Conservation (phyloP, 1,140 invertebrate genomes). For the Homalodisca vitripennis region DNA sequence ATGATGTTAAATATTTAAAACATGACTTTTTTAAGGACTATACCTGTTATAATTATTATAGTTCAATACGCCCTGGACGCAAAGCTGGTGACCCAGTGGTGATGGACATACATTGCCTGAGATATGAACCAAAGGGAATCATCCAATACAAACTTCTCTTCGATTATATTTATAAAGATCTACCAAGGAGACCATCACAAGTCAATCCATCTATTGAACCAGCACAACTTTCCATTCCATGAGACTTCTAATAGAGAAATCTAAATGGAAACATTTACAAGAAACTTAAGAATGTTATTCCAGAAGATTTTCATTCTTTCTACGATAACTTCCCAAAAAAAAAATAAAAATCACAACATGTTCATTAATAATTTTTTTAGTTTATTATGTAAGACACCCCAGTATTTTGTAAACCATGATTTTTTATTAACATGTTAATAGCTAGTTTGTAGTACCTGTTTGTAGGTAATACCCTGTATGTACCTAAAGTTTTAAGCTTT, state of each 20-base stretch:
- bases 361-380: too few species aligned
- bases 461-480: too few species aligned
- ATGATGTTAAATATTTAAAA: conserved; percentile 1
- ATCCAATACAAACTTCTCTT: conserved; percentile 19
- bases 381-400: too few species aligned
- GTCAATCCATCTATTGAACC: not conserved
- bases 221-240: not conserved
- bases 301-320: conserved; percentile 25
- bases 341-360: too few species aligned
- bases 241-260: not conserved
- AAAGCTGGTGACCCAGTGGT: conserved; percentile 29
- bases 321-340: conserved; percentile 29
- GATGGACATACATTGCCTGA: conserved; percentile 6
- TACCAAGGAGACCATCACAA: conserved; percentile 15
- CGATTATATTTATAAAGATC: not conserved
- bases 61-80: conserved; percentile 32
- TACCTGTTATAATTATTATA: not conserved
- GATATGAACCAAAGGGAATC: not conserved
- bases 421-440: too few species aligned
- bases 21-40: conserved; percentile 26
- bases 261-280: conserved; percentile 32
- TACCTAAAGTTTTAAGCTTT: too few species aligned
- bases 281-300: conserved; percentile 28
- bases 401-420: too few species aligned
- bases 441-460: too few species aligned